phyloP scores from a whole-genome alignment of 1,140 invertebrate genomes.

The Euura saliciscinereae region DNA sequence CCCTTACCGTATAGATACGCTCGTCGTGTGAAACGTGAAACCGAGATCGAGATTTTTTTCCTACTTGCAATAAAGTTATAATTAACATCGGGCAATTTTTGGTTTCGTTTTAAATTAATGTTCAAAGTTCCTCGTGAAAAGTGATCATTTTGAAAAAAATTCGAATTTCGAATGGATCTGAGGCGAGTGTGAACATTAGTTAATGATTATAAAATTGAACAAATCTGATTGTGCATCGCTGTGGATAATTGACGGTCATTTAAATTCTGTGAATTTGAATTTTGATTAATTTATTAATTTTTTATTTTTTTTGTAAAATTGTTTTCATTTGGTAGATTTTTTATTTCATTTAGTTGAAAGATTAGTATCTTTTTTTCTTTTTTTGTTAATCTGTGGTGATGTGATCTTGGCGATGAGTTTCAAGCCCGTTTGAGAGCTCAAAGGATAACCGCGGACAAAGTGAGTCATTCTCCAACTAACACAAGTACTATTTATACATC shows the following conservation, averaged over 20 bases:
- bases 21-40: neutral
- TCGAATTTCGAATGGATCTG: no score
- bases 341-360: neutral
- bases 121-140: neutral
- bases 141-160: no score
- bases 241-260: no score
- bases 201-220: no score
- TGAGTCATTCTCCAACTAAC: neutral
- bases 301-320: neutral
- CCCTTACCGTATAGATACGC: neutral
- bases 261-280: no score
- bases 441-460: neutral
- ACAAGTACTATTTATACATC: neutral
- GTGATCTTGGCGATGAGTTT: neutral
- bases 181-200: no score
- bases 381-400: neutral
- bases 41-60: neutral
- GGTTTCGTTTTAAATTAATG: neutral
- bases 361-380: neutral
- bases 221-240: no score
- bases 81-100: no score
- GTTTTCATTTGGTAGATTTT: neutral
- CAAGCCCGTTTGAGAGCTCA: neutral
- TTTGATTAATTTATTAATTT: neutral
- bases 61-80: neutral